phyloP scores from a whole-genome alignment of 2,797 vertebrate species.

The Amphiprion clarkii region DNA sequence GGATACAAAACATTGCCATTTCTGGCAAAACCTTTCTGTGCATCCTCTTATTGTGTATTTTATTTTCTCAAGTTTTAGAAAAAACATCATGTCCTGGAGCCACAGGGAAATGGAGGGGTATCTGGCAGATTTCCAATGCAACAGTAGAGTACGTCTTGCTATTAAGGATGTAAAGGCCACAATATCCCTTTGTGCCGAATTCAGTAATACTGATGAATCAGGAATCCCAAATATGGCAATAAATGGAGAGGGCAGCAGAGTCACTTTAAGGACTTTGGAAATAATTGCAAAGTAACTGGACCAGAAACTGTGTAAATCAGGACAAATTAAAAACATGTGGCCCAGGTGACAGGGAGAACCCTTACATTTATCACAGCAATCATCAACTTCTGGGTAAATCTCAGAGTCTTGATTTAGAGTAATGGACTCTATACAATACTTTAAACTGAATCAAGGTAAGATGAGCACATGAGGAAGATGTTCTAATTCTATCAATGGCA shows the following conservation, averaged over 20 bases:
- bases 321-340: too few species aligned
- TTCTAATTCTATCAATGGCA: background rate
- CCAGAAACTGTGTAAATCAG: too few species aligned
- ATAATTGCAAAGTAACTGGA: too few species aligned
- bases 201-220: background rate
- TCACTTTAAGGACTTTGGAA: background rate
- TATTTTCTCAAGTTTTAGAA: background rate
- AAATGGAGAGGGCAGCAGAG: background rate
- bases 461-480: background rate
- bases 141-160: background rate
- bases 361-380: too few species aligned
- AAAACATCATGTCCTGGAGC: background rate
- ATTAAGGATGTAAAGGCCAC: background rate
- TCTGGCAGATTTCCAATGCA: constrained; percentile 7
- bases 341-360: too few species aligned
- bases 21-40: too few species aligned
- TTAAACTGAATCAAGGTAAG: constrained; percentile 14
- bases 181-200: background rate
- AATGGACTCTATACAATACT: background rate
- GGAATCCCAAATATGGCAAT: background rate
- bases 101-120: background rate
- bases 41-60: too few species aligned
- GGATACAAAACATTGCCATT: too few species aligned
- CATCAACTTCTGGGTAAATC: too few species aligned
- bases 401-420: too few species aligned